Evolutionary conservation across 2,797 vertebrate species (phyloP).

Genomic region (Knipowitschia caucasica): DNA sequence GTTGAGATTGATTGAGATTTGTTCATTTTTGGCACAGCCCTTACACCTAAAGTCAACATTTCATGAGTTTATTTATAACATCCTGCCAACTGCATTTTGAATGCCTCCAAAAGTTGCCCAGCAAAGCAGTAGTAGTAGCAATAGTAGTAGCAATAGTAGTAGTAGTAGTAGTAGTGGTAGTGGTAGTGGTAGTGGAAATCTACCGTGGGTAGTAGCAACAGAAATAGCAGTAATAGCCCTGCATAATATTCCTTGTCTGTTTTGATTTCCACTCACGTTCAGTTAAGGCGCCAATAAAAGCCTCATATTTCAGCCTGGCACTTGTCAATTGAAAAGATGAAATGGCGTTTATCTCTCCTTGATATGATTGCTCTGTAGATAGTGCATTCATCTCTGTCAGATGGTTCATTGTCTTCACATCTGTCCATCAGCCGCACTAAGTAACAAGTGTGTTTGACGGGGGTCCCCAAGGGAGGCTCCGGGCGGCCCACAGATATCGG

Average conservation of each 20-base stretch:
- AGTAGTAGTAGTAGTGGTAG: background rate
- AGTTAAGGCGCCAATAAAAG: conserved; percentile 34
- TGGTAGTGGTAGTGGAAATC: background rate
- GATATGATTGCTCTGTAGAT: conserved; percentile 45
- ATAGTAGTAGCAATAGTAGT: background rate
- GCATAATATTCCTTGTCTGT: background rate
- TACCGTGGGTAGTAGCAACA: too few species aligned
- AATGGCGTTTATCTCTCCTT: conserved; percentile 51
- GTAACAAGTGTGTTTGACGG: conserved; percentile 40
- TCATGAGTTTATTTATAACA: too few species aligned
- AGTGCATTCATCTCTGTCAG: conserved; percentile 63
- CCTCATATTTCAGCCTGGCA: conserved; percentile 37
- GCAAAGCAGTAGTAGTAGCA: too few species aligned
- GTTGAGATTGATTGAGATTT: too few species aligned
- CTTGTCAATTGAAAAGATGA: conserved; percentile 45
- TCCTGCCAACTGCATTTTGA: too few species aligned
- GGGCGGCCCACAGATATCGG: conserved; percentile 37
- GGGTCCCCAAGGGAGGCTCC: conserved; percentile 33
- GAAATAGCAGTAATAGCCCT: background rate
- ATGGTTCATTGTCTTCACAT: conserved; percentile 57
- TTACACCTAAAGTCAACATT: too few species aligned
- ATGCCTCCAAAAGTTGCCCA: too few species aligned
- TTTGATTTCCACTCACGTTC: background rate
- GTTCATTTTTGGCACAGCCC: too few species aligned
- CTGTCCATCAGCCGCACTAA: conserved; percentile 49